Conservation (phyloP, 2,797 vertebrate species). For the Okamejei kenojei region DNA sequence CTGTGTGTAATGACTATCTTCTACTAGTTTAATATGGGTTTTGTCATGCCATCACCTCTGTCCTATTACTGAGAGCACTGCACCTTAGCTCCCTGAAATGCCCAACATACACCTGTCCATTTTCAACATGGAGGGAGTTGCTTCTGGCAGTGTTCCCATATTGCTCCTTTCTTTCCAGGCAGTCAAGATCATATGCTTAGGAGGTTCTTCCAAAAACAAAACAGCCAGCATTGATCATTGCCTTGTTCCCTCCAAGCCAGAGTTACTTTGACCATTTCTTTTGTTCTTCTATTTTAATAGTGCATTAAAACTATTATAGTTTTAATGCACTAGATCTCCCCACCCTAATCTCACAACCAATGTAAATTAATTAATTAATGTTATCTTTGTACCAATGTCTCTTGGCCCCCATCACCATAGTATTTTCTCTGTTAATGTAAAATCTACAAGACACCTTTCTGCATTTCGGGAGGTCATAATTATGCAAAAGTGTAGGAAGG, state of each 20-base stretch:
- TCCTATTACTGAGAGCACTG: not conserved
- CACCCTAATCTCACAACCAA: not conserved
- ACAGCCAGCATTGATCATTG: not conserved
- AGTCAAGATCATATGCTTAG: too few relatives aligned
- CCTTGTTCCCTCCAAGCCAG: not conserved
- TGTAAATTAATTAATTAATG: too few relatives aligned
- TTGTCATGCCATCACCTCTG: not conserved
- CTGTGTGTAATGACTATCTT: not conserved
- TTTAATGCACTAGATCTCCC: not conserved
- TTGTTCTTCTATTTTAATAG: not conserved
- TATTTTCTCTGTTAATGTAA: too few relatives aligned
- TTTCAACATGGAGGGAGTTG: not conserved
- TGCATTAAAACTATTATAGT: too few relatives aligned
- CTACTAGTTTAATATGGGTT: not conserved
- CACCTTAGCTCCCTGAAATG: not conserved
- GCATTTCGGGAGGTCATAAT: not conserved
- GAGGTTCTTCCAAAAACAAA: not conserved
- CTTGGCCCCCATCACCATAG: too few relatives aligned
- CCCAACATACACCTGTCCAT: not conserved
- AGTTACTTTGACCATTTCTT: not conserved
- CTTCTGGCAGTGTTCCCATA: too few relatives aligned
- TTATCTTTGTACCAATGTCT: too few relatives aligned
- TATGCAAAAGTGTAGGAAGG: too few relatives aligned
- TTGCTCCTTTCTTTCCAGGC: too few relatives aligned
- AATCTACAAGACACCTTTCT: not conserved